Evolutionary conservation across 2,888 invertebrate genomes (phyloP).

Genomic region (Meliscaeva auricollis): DNA sequence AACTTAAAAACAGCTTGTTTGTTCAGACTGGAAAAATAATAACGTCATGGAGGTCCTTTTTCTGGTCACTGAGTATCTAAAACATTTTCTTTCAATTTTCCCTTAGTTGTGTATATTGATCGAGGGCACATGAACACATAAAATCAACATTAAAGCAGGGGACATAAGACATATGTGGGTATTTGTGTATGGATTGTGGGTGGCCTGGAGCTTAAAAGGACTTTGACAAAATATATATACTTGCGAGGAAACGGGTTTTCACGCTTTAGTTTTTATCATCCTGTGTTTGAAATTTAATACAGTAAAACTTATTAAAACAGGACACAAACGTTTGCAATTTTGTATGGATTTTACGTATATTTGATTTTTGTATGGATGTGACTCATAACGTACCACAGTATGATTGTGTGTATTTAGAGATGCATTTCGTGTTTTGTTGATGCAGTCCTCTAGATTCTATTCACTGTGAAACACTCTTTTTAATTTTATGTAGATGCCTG

Average conservation of each 20-base stretch:
- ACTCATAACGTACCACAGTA: no score
- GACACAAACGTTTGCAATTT: neutral
- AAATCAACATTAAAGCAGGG: conserved; percentile 11
- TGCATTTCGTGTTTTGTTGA: no score
- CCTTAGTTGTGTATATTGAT: conserved; percentile 2
- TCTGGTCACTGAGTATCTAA: conserved; percentile 47
- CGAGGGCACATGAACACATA: neutral
- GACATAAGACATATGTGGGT: conserved; percentile 8
- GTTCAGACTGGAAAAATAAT: conserved; percentile 19
- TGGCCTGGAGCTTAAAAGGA: neutral
- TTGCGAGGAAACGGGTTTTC: conserved; percentile 4
- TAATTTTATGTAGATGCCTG: no score
- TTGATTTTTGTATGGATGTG: no score
- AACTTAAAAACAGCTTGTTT: conserved; percentile 22
- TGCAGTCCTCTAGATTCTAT: no score
- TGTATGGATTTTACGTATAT: no score
- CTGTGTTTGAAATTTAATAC: neutral
- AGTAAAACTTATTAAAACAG: neutral
- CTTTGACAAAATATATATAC: conserved; percentile 4
- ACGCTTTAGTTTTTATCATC: conserved; percentile 3
- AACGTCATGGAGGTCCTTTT: conserved; percentile 39
- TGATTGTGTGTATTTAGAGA: no score
- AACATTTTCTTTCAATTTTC: conserved; percentile 32
- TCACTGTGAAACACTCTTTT: no score
- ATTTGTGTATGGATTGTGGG: neutral